Evolutionary conservation across 2,113 vertebrate species (phyloP).

Genomic region (Aegotheles bennettii): DNA sequence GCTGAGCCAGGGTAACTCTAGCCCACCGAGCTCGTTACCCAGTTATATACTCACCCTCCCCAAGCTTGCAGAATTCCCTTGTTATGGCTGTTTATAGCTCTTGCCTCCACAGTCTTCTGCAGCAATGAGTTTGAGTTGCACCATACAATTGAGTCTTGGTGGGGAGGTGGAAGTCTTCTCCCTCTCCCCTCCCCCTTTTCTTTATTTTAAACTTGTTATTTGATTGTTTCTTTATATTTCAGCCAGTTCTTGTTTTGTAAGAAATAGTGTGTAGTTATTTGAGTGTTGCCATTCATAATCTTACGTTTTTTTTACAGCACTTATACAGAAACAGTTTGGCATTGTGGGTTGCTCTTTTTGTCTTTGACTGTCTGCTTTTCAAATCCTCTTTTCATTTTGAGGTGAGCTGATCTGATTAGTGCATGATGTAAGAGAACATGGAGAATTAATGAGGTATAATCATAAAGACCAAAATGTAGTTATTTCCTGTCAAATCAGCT

Average conservation of each 20-base stretch:
- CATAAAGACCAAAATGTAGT: neutral
- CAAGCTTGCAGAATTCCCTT: neutral
- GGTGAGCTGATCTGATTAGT: neutral
- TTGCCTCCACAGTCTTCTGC: neutral
- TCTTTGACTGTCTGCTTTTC: neutral
- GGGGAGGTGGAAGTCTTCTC: neutral
- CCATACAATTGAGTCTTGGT: accelerated
- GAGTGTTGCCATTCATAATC: neutral
- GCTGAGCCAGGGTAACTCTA: neutral
- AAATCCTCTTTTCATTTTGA: neutral
- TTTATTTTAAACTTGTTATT: neutral
- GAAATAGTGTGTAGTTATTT: neutral
- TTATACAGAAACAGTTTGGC: neutral
- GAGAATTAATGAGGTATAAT: neutral
- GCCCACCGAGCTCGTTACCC: neutral
- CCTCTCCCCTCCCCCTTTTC: accelerated
- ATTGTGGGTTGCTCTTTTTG: neutral
- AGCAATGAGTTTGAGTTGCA: neutral
- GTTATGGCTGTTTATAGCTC: neutral
- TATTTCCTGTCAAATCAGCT: neutral
- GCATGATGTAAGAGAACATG: neutral
- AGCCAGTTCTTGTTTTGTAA: neutral
- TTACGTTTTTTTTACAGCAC: neutral
- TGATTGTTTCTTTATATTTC: neutral
- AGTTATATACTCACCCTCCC: neutral